Evolutionary conservation across 2,113 vertebrate species (phyloP).

Genomic region (Chaenocephalus aceratus): DNA sequence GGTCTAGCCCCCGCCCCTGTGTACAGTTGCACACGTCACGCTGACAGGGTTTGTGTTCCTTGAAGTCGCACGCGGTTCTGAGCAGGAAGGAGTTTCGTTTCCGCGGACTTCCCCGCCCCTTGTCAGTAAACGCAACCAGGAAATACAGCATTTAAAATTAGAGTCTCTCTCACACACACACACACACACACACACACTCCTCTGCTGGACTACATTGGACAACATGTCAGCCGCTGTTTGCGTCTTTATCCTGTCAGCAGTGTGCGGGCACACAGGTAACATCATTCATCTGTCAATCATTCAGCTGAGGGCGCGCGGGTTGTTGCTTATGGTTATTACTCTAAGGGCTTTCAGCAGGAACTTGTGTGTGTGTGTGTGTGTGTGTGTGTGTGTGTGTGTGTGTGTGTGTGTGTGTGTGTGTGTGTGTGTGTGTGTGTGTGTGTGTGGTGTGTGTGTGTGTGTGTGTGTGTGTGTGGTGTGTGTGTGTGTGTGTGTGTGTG

Average conservation of each 20-base stretch:
- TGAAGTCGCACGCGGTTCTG: neutral
- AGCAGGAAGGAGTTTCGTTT: constrained; percentile 18
- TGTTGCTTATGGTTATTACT: neutral
- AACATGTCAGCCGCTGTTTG: constrained; percentile 1
- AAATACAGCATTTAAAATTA: neutral
- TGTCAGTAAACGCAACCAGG: neutral
- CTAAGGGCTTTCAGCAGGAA: neutral
- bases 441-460: too few relatives aligned
- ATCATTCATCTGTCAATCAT: neutral
- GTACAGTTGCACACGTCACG: too few relatives aligned
- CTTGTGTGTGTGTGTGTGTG: too few relatives aligned
- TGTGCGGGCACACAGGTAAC: constrained; percentile 42
- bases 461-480: neutral
- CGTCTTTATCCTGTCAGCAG: constrained; percentile 18
- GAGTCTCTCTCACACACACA: neutral
- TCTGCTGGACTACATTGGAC: neutral
- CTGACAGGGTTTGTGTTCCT: neutral
- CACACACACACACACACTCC: too few relatives aligned
- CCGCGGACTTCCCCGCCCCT: constrained; percentile 28
- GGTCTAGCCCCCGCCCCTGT: too few relatives aligned
- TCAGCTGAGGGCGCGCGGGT: neutral
- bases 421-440: too few relatives aligned
- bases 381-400: too few relatives aligned
- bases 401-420: too few relatives aligned
- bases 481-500: too few relatives aligned